Evolutionary conservation across 2,797 vertebrate species (phyloP).

Genomic region (Gallirallus australis): DNA sequence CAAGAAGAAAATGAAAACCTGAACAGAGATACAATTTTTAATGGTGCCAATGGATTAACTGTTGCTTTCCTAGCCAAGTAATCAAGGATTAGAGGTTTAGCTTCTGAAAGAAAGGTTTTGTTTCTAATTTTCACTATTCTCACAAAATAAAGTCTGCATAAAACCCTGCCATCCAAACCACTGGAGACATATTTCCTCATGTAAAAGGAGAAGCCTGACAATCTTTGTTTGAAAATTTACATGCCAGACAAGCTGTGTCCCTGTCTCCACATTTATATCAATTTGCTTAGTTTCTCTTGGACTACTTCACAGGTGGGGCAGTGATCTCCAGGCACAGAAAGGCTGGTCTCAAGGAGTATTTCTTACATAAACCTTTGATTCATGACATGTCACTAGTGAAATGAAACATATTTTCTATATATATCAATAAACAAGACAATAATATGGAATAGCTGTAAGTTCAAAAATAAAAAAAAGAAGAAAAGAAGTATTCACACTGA

Average conservation of each 20-base stretch:
- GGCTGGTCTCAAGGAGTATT: neutral
- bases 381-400: neutral
- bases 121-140: neutral
- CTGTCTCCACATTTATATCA: neutral
- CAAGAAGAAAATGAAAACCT: conserved; percentile 21
- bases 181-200: neutral
- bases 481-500: neutral
- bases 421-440: neutral
- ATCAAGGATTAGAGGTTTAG: conserved; percentile 12
- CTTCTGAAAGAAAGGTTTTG: conserved; percentile 13
- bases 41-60: conserved; percentile 4
- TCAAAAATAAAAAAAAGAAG: neutral
- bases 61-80: neutral
- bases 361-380: neutral
- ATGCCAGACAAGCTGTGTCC: neutral
- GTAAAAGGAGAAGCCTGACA: neutral
- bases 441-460: neutral
- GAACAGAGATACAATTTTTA: neutral
- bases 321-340: neutral
- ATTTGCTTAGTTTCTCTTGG: neutral
- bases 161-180: neutral
- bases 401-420: neutral
- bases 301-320: neutral
- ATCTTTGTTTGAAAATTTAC: neutral
- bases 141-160: neutral